Conservation (phyloP, 2,113 vertebrate genomes). For the Colistium nudipinnis region DNA sequence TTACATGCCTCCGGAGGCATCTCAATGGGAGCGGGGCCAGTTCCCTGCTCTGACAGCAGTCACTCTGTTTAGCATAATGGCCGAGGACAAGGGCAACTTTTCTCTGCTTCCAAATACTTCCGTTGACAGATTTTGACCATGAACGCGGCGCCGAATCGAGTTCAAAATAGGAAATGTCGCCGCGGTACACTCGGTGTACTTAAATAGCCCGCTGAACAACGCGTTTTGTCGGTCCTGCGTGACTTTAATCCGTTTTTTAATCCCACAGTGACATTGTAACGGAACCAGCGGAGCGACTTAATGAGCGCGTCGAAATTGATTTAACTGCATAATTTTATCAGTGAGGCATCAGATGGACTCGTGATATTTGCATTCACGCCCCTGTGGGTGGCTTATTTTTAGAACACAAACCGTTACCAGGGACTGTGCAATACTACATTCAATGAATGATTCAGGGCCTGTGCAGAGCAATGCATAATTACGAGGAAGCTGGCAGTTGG, state of each 20-base stretch:
- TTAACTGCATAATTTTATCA: constrained; percentile 40
- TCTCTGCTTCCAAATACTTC: constrained; percentile 49
- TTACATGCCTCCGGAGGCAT: constrained; percentile 75
- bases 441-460: constrained; percentile 74
- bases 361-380: constrained; percentile 62
- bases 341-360: constrained; percentile 48
- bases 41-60: constrained; percentile 68
- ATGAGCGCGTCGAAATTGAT: constrained; percentile 30
- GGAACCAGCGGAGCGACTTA: constrained; percentile 7
- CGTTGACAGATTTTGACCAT: constrained; percentile 52
- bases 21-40: constrained; percentile 59
- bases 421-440: constrained; percentile 62
- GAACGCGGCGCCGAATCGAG: constrained; percentile 41
- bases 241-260: constrained; percentile 35
- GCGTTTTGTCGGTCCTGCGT: constrained; percentile 27
- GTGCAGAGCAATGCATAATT: constrained; percentile 68
- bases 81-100: constrained; percentile 69
- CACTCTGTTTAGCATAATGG: constrained; percentile 66
- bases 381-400: constrained; percentile 69
- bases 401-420: constrained; percentile 72
- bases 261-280: constrained; percentile 9
- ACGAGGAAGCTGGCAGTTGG: constrained; percentile 42
- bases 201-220: constrained; percentile 34
- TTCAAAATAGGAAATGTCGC: constrained; percentile 37
- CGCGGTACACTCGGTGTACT: background rate